Evolutionary conservation across 2,113 vertebrate genomes (phyloP), one percentile per base, ranked within the genome.

Genomic region (Rostratula benghalensis): DNA sequence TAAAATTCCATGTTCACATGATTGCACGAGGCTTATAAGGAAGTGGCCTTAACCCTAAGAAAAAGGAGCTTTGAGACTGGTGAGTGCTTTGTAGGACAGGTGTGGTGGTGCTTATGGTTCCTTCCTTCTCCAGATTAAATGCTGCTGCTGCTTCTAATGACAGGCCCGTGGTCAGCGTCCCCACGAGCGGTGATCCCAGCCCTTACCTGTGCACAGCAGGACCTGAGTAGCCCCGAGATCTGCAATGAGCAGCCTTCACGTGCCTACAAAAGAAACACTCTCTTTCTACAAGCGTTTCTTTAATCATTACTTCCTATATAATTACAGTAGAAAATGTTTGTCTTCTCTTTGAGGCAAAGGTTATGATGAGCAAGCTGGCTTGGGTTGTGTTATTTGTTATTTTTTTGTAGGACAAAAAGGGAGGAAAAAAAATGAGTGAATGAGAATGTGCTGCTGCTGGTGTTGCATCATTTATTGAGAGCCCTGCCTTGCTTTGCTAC

Each of bases 1-100:
- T 92, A 91, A 94, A 97, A 95, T 86, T 86, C 91, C 85, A 71
- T 11, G 83, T 89, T 93, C 86, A 93, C 87, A 91, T 92, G 89
- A 83, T 95, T 95, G 91, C 81, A 56, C 57, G 80, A 92, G 87
- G 86, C 82, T 96, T 94, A 77, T 43, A 65, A 94, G 89, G 94
- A 97, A 96, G 93, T 94, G 89, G 68, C 84, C 82, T 95, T 86
- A 90, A 76, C 60, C 60, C 63, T 86, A 60, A 67, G 77, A 88
- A 82, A 68, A 77, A 64, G 46, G 70, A 91, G 78, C 91, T 95
- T 91, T 88, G 90, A 88, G 93, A 63, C 70, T 57, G 86, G 87
- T 83, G 83, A 39, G 67, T 84, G 94, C 84, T 83, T 57, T 92
- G 90, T 92, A 95, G 96, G 90, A 90, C 94, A 84, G 82, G 94